Evolutionary conservation across 35 echinoderm and acorn worm species (phyloP).

Genomic region (Apostichopus japonicus): DNA sequence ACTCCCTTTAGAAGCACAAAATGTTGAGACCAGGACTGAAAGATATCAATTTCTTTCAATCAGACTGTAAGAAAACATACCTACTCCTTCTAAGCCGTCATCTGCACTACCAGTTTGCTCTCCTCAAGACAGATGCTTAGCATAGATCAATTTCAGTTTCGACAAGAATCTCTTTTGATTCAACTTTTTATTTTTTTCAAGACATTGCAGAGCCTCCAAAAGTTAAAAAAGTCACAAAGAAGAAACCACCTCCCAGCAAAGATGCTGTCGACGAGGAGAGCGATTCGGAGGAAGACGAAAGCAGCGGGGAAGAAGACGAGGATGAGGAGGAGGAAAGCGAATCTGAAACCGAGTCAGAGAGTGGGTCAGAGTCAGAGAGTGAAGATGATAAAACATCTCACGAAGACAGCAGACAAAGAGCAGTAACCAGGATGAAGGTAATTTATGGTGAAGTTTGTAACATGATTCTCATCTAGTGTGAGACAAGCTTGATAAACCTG

Average conservation of each 20-base stretch:
- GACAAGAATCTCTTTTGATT: too few relatives aligned
- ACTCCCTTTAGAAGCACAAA: too few relatives aligned
- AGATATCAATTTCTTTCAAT: too few relatives aligned
- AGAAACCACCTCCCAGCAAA: slow-evolving; percentile 41
- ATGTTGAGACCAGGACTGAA: too few relatives aligned
- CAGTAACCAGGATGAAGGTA: slow-evolving; percentile 78
- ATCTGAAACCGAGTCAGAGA: slow-evolving; percentile 56
- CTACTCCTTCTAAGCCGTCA: too few relatives aligned
- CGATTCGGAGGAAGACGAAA: slow-evolving; percentile 55
- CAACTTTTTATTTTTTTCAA: too few relatives aligned
- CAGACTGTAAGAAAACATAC: too few relatives aligned
- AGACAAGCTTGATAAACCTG: too few relatives aligned
- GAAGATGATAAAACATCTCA: slow-evolving; percentile 61
- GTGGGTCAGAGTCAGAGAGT: slow-evolving; percentile 54
- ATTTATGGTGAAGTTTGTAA: neutral
- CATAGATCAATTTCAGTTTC: too few relatives aligned
- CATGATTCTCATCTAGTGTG: too few relatives aligned
- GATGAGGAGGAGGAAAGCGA: slow-evolving; percentile 72
- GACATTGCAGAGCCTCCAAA: neutral
- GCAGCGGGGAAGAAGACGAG: slow-evolving; percentile 62
- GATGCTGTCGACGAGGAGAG: slow-evolving; percentile 51
- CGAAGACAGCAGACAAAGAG: slow-evolving; percentile 70
- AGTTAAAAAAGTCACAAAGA: slow-evolving; percentile 1
- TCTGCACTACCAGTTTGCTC: too few relatives aligned
- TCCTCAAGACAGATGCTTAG: too few relatives aligned